Conservation (phyloP, 2,113 vertebrate genomes). For the Leucopsar rothschildi region DNA sequence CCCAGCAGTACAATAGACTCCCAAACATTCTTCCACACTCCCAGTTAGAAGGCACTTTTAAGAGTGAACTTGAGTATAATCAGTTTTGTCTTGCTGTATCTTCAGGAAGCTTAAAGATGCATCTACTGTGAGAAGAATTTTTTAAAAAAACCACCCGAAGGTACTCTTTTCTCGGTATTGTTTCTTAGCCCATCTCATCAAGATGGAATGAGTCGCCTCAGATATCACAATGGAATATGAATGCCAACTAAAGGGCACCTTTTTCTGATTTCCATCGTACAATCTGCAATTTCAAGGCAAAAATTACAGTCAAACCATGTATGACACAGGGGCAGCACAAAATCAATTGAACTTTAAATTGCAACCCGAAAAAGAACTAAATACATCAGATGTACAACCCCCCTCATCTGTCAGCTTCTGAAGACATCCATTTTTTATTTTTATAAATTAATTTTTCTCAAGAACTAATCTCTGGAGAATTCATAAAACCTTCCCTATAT, state of each 20-base stretch:
- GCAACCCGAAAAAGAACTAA: not conserved
- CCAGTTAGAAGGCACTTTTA: not conserved
- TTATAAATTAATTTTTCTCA: not conserved
- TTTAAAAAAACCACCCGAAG: not conserved
- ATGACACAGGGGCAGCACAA: not conserved
- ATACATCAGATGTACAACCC: not conserved
- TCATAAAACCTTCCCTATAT: not conserved
- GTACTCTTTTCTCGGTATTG: not conserved
- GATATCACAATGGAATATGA: not conserved
- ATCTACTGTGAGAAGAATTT: not conserved
- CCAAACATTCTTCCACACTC: not conserved
- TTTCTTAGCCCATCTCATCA: constrained; percentile 5
- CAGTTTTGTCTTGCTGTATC: not conserved
- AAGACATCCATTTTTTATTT: not conserved
- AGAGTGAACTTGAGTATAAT: not conserved
- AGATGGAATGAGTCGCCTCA: not conserved
- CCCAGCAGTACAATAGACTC: not conserved
- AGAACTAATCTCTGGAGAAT: not conserved
- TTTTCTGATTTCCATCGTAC: not conserved
- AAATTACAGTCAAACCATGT: not conserved
- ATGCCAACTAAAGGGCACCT: not conserved
- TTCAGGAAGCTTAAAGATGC: not conserved
- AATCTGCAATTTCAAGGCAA: constrained; percentile 7
- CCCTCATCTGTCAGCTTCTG: not conserved
- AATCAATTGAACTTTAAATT: not conserved